Evolutionary conservation across 2,113 vertebrate genomes (phyloP), one percentile per base, ranked within the genome.

Genomic region (Labeo rohita): DNA sequence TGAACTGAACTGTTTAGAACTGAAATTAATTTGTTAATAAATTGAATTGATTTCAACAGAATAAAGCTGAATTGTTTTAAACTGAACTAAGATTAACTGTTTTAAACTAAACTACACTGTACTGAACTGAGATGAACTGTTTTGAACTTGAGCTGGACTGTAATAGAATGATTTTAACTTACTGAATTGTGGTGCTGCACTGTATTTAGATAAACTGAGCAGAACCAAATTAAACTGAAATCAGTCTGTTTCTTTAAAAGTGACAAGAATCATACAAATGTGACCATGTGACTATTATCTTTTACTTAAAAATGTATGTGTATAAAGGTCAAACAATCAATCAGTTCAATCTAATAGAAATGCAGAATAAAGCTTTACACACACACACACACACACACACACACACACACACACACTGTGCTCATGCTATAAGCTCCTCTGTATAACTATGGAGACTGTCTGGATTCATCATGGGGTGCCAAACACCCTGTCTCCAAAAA

Each of bases 401-500:
- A 61, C 73, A 72, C 80, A 56, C 15, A 54, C 52, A 52, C 50
- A 50, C 49, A 70, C 73, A 63, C 73, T 70, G 61, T 23, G 18
- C 39, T 36, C 61, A n/a, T 12, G 50, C 21, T 47, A 76, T 65
- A 85, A 85, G 43, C 52, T 59, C 65, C 23, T 47, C 70, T 50
- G 66, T 77, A 50, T 90, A 78, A 85, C 92, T 91, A 93, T 90
- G 91, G 92, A 90, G 91, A 94, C 74, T 77, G 87, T 84, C 85
- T 90, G 88, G 85, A 87, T 87, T 75, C 88, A 90, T 89, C 61
- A 84, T 87, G 83, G 89, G 90, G 90, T 88, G 85, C 76, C 76
- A 85, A 86, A 59, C 28, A 83, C 81, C 83, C 80, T 86, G 89
- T 89, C 90, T 86, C 87, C 91, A 84, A 90, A 28, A 90, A 92